Evolutionary conservation across 2,888 invertebrate genomes (phyloP).

Genomic region (Polydrusus tereticollis): DNA sequence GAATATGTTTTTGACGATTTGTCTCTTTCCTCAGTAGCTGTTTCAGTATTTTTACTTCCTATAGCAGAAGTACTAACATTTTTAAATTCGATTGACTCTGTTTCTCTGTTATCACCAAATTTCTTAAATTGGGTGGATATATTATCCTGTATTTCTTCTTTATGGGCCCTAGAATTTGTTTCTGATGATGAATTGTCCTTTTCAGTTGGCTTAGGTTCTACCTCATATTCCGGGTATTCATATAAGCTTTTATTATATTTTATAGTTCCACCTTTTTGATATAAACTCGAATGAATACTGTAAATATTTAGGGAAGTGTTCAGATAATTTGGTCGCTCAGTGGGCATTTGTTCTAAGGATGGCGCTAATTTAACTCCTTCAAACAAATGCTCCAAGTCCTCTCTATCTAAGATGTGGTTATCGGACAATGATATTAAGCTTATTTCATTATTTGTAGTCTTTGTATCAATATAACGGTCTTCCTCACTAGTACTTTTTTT

Average conservation of each 20-base stretch:
- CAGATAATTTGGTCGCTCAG: not conserved
- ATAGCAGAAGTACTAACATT: too few relatives aligned
- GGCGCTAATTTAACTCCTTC: not conserved
- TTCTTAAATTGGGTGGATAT: too few relatives aligned
- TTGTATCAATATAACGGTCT: not conserved
- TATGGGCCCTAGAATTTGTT: too few relatives aligned
- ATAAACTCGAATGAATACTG: not conserved
- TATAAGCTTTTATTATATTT: not conserved
- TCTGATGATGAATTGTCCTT: too few relatives aligned
- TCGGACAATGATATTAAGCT: not conserved
- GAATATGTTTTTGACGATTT: too few relatives aligned
- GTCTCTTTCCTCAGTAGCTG: too few relatives aligned
- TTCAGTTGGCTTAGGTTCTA: not conserved
- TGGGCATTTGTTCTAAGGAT: not conserved
- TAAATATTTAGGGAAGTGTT: not conserved
- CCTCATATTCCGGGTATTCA: not conserved
- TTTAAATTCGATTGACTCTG: too few relatives aligned
- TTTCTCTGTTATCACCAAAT: too few relatives aligned
- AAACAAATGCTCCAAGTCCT: conserved; percentile 1
- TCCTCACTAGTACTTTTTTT: not conserved
- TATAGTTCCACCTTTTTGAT: not conserved
- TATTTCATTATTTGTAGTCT: not conserved
- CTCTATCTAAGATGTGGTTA: not conserved
- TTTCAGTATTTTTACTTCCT: too few relatives aligned
- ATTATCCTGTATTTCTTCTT: too few relatives aligned